Evolutionary conservation across 2,888 invertebrate species (phyloP).

Genomic region (Physocephala rufipes): DNA sequence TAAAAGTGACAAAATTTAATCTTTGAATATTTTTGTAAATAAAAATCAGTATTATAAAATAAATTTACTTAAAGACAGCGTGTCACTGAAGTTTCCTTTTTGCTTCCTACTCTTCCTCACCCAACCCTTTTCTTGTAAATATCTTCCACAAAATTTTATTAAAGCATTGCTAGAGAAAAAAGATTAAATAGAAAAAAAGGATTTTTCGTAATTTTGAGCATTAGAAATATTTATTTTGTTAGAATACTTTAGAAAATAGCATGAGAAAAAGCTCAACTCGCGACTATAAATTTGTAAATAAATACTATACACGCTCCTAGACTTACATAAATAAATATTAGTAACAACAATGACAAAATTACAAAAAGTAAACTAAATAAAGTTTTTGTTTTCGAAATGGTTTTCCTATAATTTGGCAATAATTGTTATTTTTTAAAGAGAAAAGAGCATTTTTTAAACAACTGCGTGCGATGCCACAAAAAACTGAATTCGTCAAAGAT

Average conservation of each 20-base stretch:
- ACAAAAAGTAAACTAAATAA: conserved; percentile 15
- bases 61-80: neutral
- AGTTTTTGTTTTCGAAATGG: conserved; percentile 31
- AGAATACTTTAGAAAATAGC: too few relatives aligned
- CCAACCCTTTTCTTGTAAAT: too few relatives aligned
- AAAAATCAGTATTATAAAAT: neutral
- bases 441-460: conserved; percentile 25
- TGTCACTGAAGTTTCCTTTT: neutral
- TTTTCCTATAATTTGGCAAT: conserved; percentile 23
- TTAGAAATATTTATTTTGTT: too few relatives aligned
- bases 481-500: too few relatives aligned
- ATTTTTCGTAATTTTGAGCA: conserved; percentile 12
- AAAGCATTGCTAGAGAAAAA: conserved; percentile 8
- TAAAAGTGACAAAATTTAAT: too few relatives aligned
- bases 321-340: neutral
- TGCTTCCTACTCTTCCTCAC: neutral
- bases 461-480: conserved; percentile 17
- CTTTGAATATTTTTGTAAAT: conserved; percentile 16
- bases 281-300: conserved; percentile 12
- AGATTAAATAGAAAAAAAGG: neutral
- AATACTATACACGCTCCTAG: neutral
- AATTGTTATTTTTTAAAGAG: neutral
- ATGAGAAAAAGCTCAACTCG: too few relatives aligned
- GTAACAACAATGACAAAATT: conserved; percentile 1
- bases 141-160: neutral